These are phyloP conservation scores for Formica exsecta DNA, from an alignment of 1,140 invertebrate genomes.

Conservation along the genomic window DNA sequence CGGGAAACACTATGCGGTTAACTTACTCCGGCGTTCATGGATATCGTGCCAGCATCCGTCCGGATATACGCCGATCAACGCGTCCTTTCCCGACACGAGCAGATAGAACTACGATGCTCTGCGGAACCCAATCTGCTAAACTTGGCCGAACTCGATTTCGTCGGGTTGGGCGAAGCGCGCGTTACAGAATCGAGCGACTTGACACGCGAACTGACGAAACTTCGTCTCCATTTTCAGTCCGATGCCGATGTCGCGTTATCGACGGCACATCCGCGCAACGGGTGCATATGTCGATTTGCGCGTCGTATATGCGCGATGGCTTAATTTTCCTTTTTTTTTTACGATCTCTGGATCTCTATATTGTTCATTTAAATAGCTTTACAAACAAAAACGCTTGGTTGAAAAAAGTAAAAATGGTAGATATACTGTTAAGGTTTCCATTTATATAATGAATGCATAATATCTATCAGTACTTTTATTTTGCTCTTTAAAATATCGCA, in stretches of 20 bases:
- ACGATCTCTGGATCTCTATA: background rate
- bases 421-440: background rate
- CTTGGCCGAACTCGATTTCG: conserved; percentile 59
- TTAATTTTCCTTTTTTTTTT: conserved; percentile 15
- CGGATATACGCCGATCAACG: conserved; percentile 42
- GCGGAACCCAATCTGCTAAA: conserved; percentile 54
- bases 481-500: background rate
- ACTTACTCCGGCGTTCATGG: conserved; percentile 20
- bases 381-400: background rate
- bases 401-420: background rate
- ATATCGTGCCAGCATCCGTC: conserved; percentile 33
- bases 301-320: background rate
- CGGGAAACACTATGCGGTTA: conserved; percentile 14
- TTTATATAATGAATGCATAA: background rate
- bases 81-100: background rate
- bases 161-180: background rate
- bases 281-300: background rate
- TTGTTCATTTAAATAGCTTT: background rate
- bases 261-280: conserved; percentile 7
- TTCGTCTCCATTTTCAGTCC: conserved; percentile 34
- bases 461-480: background rate
- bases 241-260: conserved; percentile 3
- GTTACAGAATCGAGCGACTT: conserved; percentile 57
- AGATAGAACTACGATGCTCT: conserved; percentile 23
- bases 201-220: conserved; percentile 39